phyloP scores from a whole-genome alignment of 1,140 invertebrate genomes.

The Anoplolepis gracilipes region DNA sequence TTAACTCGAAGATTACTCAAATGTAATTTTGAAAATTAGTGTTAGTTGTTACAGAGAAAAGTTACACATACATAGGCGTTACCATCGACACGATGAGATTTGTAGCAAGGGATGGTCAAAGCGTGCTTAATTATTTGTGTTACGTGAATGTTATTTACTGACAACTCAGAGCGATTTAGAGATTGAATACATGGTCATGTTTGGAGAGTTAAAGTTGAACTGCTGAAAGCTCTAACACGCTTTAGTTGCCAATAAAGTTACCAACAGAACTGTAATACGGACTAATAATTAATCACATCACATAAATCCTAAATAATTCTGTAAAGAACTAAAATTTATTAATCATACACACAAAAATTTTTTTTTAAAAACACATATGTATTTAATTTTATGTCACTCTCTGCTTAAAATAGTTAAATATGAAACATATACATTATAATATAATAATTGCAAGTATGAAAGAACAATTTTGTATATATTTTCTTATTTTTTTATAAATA shows the following conservation, averaged over 20 bases:
- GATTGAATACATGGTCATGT: neutral
- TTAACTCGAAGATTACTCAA: neutral
- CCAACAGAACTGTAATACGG: neutral
- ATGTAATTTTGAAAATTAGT: neutral
- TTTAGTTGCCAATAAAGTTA: constrained; percentile 10
- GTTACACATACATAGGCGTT: neutral
- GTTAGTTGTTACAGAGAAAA: neutral
- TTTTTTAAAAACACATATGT: neutral
- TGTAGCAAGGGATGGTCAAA: constrained; percentile 2
- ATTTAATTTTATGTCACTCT: neutral
- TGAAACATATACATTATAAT: neutral
- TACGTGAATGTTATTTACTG: neutral
- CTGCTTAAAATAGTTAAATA: neutral
- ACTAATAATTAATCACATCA: neutral
- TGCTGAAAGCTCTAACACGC: neutral
- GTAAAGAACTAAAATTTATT: neutral
- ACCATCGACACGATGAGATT: neutral
- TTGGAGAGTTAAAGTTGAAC: constrained; percentile 10
- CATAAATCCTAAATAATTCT: constrained; percentile 13
- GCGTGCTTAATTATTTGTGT: constrained; percentile 32
- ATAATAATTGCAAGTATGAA: neutral
- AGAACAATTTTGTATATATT: neutral
- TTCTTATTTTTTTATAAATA: too few relatives aligned
- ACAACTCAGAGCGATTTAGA: neutral
- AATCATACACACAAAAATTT: neutral